Evolutionary conservation across 1,140 invertebrate species (phyloP).

Genomic region (Thalassaphorura encarpata): DNA sequence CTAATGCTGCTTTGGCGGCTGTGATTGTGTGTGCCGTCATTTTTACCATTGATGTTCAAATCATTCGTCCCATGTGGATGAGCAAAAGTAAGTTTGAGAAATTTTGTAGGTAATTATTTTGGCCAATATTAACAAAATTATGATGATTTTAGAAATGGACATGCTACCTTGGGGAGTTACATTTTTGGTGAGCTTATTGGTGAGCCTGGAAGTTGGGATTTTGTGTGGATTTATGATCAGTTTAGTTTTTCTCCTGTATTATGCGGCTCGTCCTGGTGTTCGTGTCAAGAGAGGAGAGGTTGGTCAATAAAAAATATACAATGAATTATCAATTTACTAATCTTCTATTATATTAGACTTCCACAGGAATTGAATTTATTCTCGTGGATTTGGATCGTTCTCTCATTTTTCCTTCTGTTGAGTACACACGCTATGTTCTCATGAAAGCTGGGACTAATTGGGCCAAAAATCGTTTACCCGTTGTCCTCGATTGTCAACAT

Average conservation of each 20-base stretch:
- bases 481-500: conserved; percentile 72
- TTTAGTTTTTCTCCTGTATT: conserved; percentile 71
- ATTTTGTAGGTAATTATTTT: neutral
- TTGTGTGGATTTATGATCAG: conserved; percentile 75
- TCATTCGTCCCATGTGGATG: conserved; percentile 33
- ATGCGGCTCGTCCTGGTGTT: conserved; percentile 69
- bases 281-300: conserved; percentile 53
- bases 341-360: too few species aligned
- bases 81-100: conserved; percentile 43
- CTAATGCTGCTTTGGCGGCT: conserved; percentile 69
- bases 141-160: conserved; percentile 56
- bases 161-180: conserved; percentile 64
- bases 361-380: conserved; percentile 58
- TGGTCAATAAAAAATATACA: too few species aligned
- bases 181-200: conserved; percentile 65
- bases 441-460: conserved; percentile 58
- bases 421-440: conserved; percentile 68
- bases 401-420: conserved; percentile 76
- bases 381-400: conserved; percentile 71
- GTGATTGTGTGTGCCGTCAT: conserved; percentile 38
- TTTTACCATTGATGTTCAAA: conserved; percentile 36
- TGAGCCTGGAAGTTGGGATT: conserved; percentile 83
- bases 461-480: conserved; percentile 58
- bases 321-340: too few species aligned
- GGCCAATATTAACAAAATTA: neutral